Percentiles rank a stretch among this genome's conserved stretches.
These are phyloP conservation scores for Anaspis maculata DNA, from an alignment of 2,888 invertebrate species.

Conservation along the genomic window DNA sequence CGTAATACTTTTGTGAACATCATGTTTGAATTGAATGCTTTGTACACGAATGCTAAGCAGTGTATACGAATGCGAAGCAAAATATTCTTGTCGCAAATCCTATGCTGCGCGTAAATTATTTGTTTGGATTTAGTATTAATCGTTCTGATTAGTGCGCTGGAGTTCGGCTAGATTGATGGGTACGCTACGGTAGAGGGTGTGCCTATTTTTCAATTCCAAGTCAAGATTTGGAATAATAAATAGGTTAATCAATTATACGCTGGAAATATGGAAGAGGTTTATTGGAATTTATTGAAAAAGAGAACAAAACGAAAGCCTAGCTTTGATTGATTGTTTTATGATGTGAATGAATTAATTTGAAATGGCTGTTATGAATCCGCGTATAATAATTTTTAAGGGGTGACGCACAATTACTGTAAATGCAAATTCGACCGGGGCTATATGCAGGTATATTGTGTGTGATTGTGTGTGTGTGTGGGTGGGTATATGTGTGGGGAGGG, in stretches of 20 bases:
- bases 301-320: too few species aligned
- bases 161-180: conserved; percentile 6
- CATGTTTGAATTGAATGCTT: too few species aligned
- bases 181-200: too few species aligned
- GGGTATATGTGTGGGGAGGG: too few species aligned
- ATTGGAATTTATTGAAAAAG: conserved; percentile 12
- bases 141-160: conserved; percentile 6
- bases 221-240: conserved; percentile 9
- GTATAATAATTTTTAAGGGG: conserved; percentile 9
- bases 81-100: too few species aligned
- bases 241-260: conserved; percentile 11
- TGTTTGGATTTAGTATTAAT: conserved; percentile 6
- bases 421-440: conserved; percentile 9
- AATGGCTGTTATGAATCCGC: conserved; percentile 8
- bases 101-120: too few species aligned
- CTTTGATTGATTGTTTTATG: conserved; percentile 12
- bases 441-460: too few species aligned
- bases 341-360: conserved; percentile 11
- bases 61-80: too few species aligned
- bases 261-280: conserved; percentile 10
- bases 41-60: too few species aligned
- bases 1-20: too few species aligned
- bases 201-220: too few species aligned
- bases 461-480: too few species aligned
- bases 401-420: conserved; percentile 9